phyloP scores from a whole-genome alignment of 2,888 invertebrate genomes.

The Pheosia tremula region DNA sequence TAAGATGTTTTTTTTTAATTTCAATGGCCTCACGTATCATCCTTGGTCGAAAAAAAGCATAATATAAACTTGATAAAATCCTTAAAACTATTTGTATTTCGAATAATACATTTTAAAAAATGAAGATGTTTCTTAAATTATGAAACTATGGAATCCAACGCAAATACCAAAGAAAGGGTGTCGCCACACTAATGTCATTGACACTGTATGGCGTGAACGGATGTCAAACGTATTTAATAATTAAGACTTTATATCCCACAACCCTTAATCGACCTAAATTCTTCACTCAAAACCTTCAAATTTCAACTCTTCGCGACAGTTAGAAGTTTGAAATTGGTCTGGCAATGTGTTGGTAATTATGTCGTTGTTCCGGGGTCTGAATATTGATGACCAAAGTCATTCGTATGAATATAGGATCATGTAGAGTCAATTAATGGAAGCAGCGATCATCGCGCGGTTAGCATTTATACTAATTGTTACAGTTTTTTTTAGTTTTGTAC shows the following conservation, averaged over 20 bases:
- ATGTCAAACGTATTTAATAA: conserved; percentile 65
- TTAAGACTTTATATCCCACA: conserved; percentile 41
- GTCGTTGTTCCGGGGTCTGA: conserved; percentile 15
- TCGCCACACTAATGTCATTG: conserved; percentile 49
- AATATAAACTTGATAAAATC: too few species aligned
- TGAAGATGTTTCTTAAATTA: too few species aligned
- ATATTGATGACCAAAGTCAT: conserved; percentile 60
- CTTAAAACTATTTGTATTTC: too few species aligned
- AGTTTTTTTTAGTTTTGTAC: conserved; percentile 32
- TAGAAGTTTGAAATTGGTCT: conserved; percentile 2
- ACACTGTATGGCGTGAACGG: conserved; percentile 56
- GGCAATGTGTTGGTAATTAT: conserved; percentile 2
- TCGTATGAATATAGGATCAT: conserved; percentile 54
- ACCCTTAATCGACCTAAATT: conserved; percentile 16
- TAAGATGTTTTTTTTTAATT: too few species aligned
- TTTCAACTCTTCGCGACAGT: neutral
- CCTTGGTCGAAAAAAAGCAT: too few species aligned
- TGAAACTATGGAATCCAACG: conserved; percentile 13
- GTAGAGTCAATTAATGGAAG: conserved; percentile 55
- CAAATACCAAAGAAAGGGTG: conserved; percentile 37
- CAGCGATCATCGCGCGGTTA: conserved; percentile 52
- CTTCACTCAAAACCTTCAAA: fast-evolving
- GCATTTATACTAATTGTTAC: conserved; percentile 48
- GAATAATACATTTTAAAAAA: too few species aligned
- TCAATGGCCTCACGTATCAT: too few species aligned